phyloP scores from a whole-genome alignment of 2,888 invertebrate species.

The Tolmerus cingulatus region DNA sequence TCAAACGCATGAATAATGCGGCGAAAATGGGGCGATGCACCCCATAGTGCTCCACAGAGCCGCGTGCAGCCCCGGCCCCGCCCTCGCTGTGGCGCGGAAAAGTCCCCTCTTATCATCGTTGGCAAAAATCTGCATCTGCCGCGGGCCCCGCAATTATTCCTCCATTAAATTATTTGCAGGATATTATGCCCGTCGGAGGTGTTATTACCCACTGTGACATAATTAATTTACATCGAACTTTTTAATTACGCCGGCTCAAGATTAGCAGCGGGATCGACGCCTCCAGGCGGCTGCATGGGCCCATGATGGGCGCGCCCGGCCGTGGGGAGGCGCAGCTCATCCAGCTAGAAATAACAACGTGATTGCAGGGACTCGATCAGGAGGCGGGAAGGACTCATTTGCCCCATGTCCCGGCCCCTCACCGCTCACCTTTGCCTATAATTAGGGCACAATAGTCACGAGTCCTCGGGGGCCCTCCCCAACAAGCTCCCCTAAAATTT shows the following conservation, averaged over 20 bases:
- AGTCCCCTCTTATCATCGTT: neutral
- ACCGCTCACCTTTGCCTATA: neutral
- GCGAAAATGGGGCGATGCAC: neutral
- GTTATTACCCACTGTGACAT: neutral
- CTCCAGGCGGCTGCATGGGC: neutral
- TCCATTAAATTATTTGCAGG: constrained; percentile 25
- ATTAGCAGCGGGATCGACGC: neutral
- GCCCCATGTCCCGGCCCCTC: neutral
- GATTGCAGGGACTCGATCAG: neutral
- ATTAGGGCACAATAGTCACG: neutral
- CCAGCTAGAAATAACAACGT: neutral
- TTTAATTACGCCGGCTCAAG: neutral
- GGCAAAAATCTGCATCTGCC: neutral
- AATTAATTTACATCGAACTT: constrained; percentile 13
- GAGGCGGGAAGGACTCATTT: neutral
- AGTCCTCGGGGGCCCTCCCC: neutral
- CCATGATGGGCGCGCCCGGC: neutral
- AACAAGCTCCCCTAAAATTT: neutral
- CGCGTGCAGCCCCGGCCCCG: neutral
- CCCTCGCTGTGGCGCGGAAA: neutral
- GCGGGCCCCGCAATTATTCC: neutral
- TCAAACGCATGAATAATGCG: constrained; percentile 5
- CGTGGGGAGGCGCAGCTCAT: neutral
- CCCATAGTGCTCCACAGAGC: neutral
- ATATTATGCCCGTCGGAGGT: neutral